phyloP scores from a whole-genome alignment of 2,113 vertebrate genomes.

The Podarcis cretensis region DNA sequence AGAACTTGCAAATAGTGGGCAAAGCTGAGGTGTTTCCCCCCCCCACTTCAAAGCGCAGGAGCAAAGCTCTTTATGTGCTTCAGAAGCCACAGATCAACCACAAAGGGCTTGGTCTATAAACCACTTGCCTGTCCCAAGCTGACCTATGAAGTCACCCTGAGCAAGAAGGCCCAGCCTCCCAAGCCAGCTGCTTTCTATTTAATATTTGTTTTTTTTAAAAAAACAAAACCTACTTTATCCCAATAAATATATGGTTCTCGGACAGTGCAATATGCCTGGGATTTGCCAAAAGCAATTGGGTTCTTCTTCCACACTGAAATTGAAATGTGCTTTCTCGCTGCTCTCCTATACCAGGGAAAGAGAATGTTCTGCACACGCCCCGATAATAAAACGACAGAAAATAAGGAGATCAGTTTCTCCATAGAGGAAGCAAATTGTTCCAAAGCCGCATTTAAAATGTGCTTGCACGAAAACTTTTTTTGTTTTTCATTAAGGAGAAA shows the following conservation, averaged over 20 bases:
- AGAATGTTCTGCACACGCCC: too few species aligned
- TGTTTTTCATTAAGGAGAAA: not conserved
- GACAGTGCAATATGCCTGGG: not conserved
- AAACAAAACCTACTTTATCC: not conserved
- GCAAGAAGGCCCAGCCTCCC: not conserved
- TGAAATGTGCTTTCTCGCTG: not conserved
- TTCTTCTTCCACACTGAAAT: too few species aligned
- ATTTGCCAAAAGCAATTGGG: not conserved
- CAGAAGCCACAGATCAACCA: not conserved
- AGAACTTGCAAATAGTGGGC: not conserved
- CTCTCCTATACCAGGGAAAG: too few species aligned
- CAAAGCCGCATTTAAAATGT: not conserved
- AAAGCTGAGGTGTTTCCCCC: not conserved
- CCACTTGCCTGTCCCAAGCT: not conserved
- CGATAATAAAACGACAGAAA: not conserved
- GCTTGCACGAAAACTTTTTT: not conserved
- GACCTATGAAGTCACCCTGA: not conserved
- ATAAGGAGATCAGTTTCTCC: not conserved
- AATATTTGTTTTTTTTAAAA: not conserved
- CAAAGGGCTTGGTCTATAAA: not conserved
- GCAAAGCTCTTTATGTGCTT: not conserved
- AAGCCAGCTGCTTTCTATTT: not conserved
- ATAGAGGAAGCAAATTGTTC: not conserved
- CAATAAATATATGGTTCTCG: too few species aligned
- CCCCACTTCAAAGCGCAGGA: not conserved